Percentiles rank a stretch among this genome's conserved stretches.
Evolutionary conservation across 2,797 vertebrate genomes (phyloP).

Genomic region (Scyliorhinus canicula): DNA sequence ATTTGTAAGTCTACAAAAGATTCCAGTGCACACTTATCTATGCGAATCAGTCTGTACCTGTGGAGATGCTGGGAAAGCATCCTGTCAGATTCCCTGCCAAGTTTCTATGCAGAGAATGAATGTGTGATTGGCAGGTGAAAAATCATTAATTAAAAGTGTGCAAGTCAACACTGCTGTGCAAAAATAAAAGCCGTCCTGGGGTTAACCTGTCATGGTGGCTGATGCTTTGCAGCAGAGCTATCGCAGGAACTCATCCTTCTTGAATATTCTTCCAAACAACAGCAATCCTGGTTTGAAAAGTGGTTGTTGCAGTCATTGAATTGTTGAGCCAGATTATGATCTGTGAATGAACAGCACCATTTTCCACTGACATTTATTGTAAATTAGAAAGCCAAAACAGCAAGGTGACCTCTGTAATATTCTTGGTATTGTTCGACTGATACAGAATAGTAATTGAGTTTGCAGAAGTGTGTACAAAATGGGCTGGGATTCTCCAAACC

Average conservation of each 20-base stretch:
- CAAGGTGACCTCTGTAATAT: neutral
- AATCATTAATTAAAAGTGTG: neutral
- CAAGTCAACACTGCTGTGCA: neutral
- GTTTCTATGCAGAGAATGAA: neutral
- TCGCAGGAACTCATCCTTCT: neutral
- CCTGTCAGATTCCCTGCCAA: neutral
- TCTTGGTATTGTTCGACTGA: too few species aligned
- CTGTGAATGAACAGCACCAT: neutral
- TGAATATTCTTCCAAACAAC: neutral
- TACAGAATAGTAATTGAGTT: too few species aligned
- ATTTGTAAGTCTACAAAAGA: neutral
- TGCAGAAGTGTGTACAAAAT: too few species aligned
- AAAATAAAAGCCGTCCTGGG: neutral
- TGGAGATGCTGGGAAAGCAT: neutral
- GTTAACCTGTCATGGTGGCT: neutral
- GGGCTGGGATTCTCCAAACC: too few species aligned
- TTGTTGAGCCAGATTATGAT: neutral
- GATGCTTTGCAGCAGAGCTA: neutral
- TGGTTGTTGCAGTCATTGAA: neutral
- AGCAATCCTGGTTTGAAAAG: neutral
- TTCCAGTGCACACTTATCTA: neutral
- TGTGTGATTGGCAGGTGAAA: neutral
- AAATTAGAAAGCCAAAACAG: neutral
- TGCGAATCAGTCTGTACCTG: too few species aligned
- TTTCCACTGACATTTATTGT: neutral